Base-by-base conservation (phyloP, 2,888 invertebrate species). In the Scaptomyza polygonia region DNA sequence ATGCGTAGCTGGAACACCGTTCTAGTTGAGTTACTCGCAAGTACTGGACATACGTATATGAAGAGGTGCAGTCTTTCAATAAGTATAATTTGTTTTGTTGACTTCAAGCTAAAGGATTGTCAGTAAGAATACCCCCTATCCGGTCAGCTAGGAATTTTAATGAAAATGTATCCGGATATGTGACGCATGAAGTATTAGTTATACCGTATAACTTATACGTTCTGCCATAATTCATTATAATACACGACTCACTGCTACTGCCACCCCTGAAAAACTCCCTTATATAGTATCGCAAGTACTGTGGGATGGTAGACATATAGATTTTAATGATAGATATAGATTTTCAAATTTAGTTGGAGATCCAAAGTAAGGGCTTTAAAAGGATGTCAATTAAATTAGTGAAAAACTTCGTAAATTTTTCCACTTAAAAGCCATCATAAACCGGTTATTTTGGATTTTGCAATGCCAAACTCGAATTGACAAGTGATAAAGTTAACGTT, bases 21-120 rank as follows among this genome's bases (percentile, higher is more conserved):
- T 77, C 63, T 55, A 48, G 52, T 71, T 69, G 67, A 83, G 58
- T 59, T 69, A 51, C 67, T 48, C 51, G 54, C 43, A 48, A 43
- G 40, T 62, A 88, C 67, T 72, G 40, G 53, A 58, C 43, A 42
- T 43, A 54, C 34, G 64, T 54, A 76, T 52, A 40, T 40, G 21
- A 43, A 57, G 29, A 55, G 68, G 65, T 72, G 80, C 77, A 76
- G 72, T 67, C 47, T 40, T 51, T 64, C 63, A 71, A 78, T 73
- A 64, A 45, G 48, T 62, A 52, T 55, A 56, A 36, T 45, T 40
- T 42, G 47, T 43, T 67, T 54, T 76, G 63, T 71, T 67, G 79
- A 67, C 62, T 79, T 79, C 54, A 48, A 61, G 44, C 48, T 52
- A 18, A 32, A 44, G 59, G 57, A 66, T 59, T 61, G 76, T 36